Evolutionary conservation across 2,113 vertebrate species (phyloP).

Genomic region (Sigmodon hispidus): DNA sequence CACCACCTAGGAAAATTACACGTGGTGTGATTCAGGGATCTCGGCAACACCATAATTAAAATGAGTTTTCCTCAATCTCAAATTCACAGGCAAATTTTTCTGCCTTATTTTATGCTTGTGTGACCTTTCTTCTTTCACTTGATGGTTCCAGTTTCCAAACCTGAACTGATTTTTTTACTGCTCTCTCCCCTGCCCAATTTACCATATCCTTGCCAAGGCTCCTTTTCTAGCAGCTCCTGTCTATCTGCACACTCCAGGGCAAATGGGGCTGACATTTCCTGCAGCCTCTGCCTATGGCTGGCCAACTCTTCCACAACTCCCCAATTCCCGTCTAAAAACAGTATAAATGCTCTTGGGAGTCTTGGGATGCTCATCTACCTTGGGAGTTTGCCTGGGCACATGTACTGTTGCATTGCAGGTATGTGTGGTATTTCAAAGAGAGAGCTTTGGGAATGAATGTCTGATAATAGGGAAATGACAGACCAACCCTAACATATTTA

Average conservation of each 20-base stretch:
- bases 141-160: neutral
- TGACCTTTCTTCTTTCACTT: neutral
- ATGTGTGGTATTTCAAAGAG: too few species aligned
- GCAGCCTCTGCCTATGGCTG: neutral
- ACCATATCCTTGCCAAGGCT: too few species aligned
- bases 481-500: neutral
- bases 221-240: rapidly evolving
- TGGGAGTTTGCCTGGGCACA: neutral
- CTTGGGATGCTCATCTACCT: too few species aligned
- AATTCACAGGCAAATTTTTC: rapidly evolving
- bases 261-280: neutral
- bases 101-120: neutral
- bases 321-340: neutral
- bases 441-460: neutral
- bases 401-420: neutral
- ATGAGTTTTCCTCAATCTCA: neutral
- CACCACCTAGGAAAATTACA: neutral
- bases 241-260: neutral
- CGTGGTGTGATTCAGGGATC: neutral
- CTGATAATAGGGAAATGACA: too few species aligned
- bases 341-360: too few species aligned
- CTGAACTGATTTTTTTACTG: neutral
- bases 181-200: neutral
- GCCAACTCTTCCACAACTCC: too few species aligned
- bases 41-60: too few species aligned